Percentiles rank a stretch among this genome's conserved stretches.
phyloP scores from a whole-genome alignment of 2,113 vertebrate genomes.

The Corvus moneduloides region DNA sequence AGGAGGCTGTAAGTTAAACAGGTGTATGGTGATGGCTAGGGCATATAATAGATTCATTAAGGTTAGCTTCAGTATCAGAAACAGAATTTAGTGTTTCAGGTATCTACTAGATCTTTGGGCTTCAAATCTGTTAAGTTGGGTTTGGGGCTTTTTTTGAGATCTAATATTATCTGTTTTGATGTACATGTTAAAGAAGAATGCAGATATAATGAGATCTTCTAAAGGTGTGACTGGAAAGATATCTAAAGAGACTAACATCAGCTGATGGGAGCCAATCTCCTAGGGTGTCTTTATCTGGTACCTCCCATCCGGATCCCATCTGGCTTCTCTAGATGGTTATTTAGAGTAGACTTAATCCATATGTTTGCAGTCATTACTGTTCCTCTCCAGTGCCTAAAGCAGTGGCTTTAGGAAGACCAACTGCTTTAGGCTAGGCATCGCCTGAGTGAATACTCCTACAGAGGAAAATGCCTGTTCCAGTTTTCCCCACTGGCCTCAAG shows the following conservation, averaged over 20 bases:
- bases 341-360: not conserved
- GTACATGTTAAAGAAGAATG: not conserved
- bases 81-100: not conserved
- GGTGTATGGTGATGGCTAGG: not conserved
- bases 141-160: not conserved
- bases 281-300: not conserved
- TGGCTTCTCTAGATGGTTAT: slow-evolving; percentile 1
- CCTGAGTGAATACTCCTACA: not conserved
- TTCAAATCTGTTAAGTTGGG: not conserved
- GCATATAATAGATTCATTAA: not conserved
- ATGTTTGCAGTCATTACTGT: not conserved
- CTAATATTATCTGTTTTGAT: not conserved
- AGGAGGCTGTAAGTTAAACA: not conserved
- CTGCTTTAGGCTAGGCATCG: not conserved
- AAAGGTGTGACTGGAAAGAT: not conserved
- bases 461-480: not conserved
- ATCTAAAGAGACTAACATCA: not conserved
- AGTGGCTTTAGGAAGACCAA: not conserved
- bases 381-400: not conserved
- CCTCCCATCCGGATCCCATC: not conserved
- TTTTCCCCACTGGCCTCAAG: not conserved
- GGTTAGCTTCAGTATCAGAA: not conserved
- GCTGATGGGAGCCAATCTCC: not conserved
- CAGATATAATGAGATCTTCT: not conserved
- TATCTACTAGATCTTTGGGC: not conserved